Conservation (phyloP, 2,797 vertebrate genomes). For the Hoplostethus mediterraneus region DNA sequence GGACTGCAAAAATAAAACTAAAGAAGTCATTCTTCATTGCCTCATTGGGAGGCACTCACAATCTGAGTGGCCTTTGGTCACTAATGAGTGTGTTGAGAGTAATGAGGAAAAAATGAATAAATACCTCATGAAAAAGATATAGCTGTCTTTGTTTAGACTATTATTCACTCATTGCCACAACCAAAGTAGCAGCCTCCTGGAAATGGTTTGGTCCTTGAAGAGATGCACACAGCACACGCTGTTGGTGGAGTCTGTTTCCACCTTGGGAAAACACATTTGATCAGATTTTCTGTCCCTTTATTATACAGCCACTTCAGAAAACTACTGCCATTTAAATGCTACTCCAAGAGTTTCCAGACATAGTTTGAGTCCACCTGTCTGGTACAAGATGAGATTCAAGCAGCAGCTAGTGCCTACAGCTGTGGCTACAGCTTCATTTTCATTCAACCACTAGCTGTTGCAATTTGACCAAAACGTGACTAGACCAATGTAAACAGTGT, state of each 20-base stretch:
- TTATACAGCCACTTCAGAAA: conserved; percentile 53
- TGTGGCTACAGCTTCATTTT: conserved; percentile 65
- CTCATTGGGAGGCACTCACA: conserved; percentile 10
- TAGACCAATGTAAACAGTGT: conserved; percentile 70
- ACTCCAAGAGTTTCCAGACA: conserved; percentile 74
- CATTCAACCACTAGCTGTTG: conserved; percentile 73
- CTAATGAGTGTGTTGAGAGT: background rate
- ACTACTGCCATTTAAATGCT: conserved; percentile 57
- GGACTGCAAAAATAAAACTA: background rate
- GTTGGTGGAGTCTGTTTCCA: conserved; percentile 48
- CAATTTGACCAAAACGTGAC: conserved; percentile 73
- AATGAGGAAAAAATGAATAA: too few species aligned
- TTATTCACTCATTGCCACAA: conserved; percentile 35
- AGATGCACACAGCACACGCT: conserved; percentile 42
- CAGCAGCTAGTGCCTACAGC: conserved; percentile 9
- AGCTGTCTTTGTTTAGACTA: conserved; percentile 4
- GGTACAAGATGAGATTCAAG: conserved; percentile 58
- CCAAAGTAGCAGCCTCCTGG: conserved; percentile 34
- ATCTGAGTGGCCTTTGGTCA: conserved; percentile 6
- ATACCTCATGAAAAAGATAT: conserved; percentile 23
- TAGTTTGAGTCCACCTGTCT: conserved; percentile 80
- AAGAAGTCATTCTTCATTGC: background rate
- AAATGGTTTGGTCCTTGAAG: conserved; percentile 41
- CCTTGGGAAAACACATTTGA: conserved; percentile 55
- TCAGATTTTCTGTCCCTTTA: conserved; percentile 53